Base-by-base conservation (phyloP, 2,888 invertebrate species). In the Torymus auratus region DNA sequence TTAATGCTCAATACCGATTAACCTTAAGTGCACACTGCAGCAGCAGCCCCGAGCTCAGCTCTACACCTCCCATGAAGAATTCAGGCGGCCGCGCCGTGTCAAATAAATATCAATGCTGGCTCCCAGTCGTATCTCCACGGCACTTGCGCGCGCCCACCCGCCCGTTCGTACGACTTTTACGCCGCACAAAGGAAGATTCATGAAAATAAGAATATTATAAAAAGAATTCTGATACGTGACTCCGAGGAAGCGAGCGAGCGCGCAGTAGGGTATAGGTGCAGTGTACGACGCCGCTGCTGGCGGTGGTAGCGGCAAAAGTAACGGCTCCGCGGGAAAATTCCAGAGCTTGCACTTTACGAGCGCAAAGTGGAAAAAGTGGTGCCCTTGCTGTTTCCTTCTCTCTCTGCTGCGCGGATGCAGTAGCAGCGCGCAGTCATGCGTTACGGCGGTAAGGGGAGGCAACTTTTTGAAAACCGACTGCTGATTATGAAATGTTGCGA, bases 191-290 rank as follows among this genome's bases (percentile, higher is more conserved):
- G 73, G 68, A 81, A 77, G 81, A 81, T 81, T 73, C 77, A 77
- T 81, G 81, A 77, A 77, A 81, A 81, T 77, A 81, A 77, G 81
- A 77, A 77, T 68, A 81, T 81, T 72, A 72, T 68, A 81, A 81
- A 69, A 69, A 62, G 60, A 77, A 77, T 72, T 69, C 73, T 73
- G 65, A 74, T 81, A 81, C 81, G 78, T 78, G 77, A 73, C 65
- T 65, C 28, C 28, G 28, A 5, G 28, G 28, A 28, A 28, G 28
- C 20, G 28, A 28, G 7, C 2, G 28, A 28, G 28, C 2, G n/a
- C 20, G 20, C 20, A 20, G 20, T 20, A 20, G 20, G 20, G 20
- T 20, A 20, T 1, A 20, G 1, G 20, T 1, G 20, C 20, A 20
- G 20, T 1, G 20, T 2, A 20, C 20, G 20, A 20, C 20, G 20